Conservation (phyloP, 2,888 invertebrate genomes). For the Alloplasta piceator region DNA sequence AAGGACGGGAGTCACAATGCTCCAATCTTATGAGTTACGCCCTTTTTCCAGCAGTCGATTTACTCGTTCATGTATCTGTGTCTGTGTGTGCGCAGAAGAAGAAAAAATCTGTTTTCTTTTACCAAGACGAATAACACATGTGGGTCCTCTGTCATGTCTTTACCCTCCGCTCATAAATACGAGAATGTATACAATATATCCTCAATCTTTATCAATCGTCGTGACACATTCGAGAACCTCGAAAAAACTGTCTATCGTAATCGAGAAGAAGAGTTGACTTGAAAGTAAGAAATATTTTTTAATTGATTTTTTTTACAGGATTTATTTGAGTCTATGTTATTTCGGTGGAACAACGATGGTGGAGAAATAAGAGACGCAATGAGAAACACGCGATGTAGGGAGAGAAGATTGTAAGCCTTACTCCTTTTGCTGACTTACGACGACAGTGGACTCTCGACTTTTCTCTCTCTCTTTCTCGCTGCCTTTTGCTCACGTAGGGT, state of each 20-base stretch:
- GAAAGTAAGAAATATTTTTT: neutral
- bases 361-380: slow-evolving; percentile 41
- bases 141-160: slow-evolving; percentile 52
- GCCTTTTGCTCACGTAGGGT: slow-evolving; percentile 7
- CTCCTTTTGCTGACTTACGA: slow-evolving; percentile 61
- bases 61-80: neutral
- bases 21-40: too few species aligned
- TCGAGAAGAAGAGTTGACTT: neutral
- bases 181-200: slow-evolving; percentile 42
- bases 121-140: slow-evolving; percentile 46
- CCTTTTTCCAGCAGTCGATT: too few species aligned
- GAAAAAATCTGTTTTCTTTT: slow-evolving; percentile 41
- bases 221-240: slow-evolving; percentile 10
- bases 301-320: neutral
- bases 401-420: slow-evolving; percentile 56
- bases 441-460: slow-evolving; percentile 48
- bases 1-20: too few species aligned
- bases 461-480: slow-evolving; percentile 4
- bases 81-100: slow-evolving; percentile 3
- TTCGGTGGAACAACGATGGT: slow-evolving; percentile 22
- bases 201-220: slow-evolving; percentile 41
- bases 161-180: slow-evolving; percentile 28
- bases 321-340: neutral
- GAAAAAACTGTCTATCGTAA: slow-evolving; percentile 5
- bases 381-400: slow-evolving; percentile 45